phyloP scores from a whole-genome alignment of 1,140 invertebrate species.

The Diachasma alloeum region DNA sequence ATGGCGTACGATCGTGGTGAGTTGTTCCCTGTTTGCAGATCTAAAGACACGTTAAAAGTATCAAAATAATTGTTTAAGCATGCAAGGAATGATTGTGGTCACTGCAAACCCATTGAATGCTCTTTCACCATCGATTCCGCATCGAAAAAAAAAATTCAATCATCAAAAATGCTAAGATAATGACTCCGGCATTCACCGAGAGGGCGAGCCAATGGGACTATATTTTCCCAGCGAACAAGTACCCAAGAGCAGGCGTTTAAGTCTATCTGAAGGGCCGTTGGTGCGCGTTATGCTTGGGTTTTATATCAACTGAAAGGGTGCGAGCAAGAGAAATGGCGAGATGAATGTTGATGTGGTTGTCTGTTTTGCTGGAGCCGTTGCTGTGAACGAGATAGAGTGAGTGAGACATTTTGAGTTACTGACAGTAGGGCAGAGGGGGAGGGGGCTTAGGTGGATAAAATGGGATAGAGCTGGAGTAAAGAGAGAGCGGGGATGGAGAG shows the following conservation, averaged over 20 bases:
- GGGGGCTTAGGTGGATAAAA: background rate
- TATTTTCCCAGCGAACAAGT: background rate
- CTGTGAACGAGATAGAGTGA: background rate
- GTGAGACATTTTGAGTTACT: background rate
- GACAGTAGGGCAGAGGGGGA: background rate
- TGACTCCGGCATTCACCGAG: too few relatives aligned
- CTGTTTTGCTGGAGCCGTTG: background rate
- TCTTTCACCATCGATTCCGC: too few relatives aligned
- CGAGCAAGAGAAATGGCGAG: background rate
- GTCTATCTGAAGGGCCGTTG: background rate
- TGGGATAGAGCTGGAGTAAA: background rate
- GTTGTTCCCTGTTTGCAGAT: constrained; percentile 48
- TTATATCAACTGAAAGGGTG: background rate
- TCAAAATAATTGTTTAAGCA: background rate
- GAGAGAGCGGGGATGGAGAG: constrained; percentile 2
- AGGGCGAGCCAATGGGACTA: background rate
- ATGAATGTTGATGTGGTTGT: background rate
- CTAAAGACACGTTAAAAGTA: background rate
- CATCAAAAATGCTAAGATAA: too few relatives aligned
- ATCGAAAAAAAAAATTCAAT: too few relatives aligned
- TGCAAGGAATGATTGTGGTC: too few relatives aligned
- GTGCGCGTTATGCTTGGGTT: background rate
- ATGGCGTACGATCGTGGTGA: constrained; percentile 48
- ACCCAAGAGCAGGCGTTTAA: background rate
- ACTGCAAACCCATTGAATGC: too few relatives aligned